Evolutionary conservation across 2,888 invertebrate genomes (phyloP).

Genomic region (Andrena trimmerana): DNA sequence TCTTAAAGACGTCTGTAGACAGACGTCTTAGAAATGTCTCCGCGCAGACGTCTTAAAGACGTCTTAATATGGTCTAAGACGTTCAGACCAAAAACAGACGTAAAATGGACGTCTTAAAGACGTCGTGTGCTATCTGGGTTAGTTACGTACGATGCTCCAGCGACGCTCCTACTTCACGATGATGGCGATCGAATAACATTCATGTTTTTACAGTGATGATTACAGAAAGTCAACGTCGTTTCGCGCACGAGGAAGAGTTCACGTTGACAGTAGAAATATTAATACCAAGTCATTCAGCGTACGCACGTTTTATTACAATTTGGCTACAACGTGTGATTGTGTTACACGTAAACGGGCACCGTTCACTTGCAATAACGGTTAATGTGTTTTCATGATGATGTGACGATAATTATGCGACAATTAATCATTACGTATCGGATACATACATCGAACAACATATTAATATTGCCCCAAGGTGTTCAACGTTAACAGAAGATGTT

Average conservation of each 20-base stretch:
- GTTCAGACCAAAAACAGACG: no score
- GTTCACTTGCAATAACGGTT: slow-evolving; percentile 11
- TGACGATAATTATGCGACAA: slow-evolving; percentile 2
- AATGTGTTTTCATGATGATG: slow-evolving; percentile 9
- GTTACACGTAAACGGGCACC: slow-evolving; percentile 10
- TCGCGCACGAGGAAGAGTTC: background rate
- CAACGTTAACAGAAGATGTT: slow-evolving; percentile 10
- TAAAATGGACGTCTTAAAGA: no score
- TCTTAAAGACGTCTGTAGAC: no score
- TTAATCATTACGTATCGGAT: slow-evolving; percentile 12
- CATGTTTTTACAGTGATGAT: background rate
- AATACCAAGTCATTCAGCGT: background rate
- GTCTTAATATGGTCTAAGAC: no score
- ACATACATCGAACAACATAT: slow-evolving; percentile 1
- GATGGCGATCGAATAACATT: slow-evolving; percentile 2
- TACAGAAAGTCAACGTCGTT: background rate
- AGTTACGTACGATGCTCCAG: slow-evolving; percentile 1
- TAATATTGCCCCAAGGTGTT: slow-evolving; percentile 1
- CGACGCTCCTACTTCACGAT: slow-evolving; percentile 3
- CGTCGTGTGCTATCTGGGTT: no score
- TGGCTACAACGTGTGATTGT: slow-evolving; percentile 15
- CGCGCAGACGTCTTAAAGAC: no score
- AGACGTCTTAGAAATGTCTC: no score
- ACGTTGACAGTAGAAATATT: background rate
- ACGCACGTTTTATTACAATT: slow-evolving; percentile 25